A percentile compares a stretch with the other conserved stretches of the same genome.
Evolutionary conservation across 2,797 vertebrate species (phyloP).

Genomic region (Gymnodraco acuticeps): DNA sequence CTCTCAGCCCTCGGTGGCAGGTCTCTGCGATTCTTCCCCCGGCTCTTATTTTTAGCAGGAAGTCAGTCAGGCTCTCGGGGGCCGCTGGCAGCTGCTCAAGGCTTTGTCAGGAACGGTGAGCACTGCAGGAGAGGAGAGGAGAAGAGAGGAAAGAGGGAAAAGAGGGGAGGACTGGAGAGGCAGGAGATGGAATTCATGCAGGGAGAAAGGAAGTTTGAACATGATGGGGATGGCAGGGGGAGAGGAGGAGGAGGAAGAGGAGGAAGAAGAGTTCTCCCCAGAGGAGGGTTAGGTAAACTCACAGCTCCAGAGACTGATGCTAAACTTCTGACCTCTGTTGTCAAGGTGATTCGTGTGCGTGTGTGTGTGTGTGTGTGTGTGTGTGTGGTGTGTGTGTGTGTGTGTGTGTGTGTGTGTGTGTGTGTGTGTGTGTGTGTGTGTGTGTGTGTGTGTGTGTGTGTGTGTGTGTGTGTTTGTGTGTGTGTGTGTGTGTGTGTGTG

Average conservation of each 20-base stretch:
- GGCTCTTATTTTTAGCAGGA: constrained; percentile 75
- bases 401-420: too few relatives aligned
- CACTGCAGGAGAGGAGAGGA: constrained; percentile 42
- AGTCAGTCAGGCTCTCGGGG: constrained; percentile 62
- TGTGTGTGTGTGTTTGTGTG: neutral
- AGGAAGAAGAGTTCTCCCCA: constrained; percentile 16
- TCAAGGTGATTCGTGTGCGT: constrained; percentile 5
- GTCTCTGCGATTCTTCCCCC: constrained; percentile 45
- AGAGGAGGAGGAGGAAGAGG: neutral
- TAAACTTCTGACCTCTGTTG: constrained; percentile 48
- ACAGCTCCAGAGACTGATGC: constrained; percentile 20
- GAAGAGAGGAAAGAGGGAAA: neutral
- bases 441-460: too few relatives aligned
- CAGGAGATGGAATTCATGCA: constrained; percentile 40
- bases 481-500: constrained; percentile 16
- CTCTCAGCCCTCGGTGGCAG: constrained; percentile 34
- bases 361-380: neutral
- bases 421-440: too few relatives aligned
- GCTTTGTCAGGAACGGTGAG: constrained; percentile 68
- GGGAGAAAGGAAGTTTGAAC: constrained; percentile 23
- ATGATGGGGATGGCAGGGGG: constrained; percentile 22
- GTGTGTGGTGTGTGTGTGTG: too few relatives aligned
- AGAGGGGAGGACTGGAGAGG: constrained; percentile 30
- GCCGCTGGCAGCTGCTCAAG: constrained; percentile 74
- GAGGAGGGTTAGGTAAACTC: constrained; percentile 32